Percentiles rank a stretch among this genome's conserved stretches.
Conservation (phyloP, 2,888 invertebrate genomes). For the Atherix ibis region DNA sequence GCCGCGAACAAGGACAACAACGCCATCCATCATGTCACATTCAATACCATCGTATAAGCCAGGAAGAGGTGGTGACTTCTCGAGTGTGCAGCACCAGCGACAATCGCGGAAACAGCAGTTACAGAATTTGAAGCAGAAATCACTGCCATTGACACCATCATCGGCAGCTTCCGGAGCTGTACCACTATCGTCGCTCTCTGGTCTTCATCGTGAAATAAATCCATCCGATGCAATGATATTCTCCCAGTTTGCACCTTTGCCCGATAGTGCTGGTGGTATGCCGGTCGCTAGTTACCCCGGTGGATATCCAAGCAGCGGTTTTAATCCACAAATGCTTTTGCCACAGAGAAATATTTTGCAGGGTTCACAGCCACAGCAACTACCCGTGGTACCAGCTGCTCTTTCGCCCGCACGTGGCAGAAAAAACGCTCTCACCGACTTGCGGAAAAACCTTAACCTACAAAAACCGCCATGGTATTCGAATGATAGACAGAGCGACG, state of each 20-base stretch:
- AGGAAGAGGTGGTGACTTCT: not conserved
- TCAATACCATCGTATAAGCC: not conserved
- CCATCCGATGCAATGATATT: too few species aligned
- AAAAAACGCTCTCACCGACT: slow-evolving; percentile 7
- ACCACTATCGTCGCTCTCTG: too few species aligned
- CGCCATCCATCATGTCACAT: too few species aligned
- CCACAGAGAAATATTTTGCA: too few species aligned
- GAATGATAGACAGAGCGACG: slow-evolving; percentile 9
- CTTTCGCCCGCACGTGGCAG: slow-evolving; percentile 7
- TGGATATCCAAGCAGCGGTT: too few species aligned
- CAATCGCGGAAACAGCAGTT: not conserved
- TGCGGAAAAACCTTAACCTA: slow-evolving; percentile 6
- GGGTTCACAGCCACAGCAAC: too few species aligned
- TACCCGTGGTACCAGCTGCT: too few species aligned
- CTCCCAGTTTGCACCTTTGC: too few species aligned
- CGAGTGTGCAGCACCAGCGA: not conserved
- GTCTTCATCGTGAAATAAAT: not conserved
- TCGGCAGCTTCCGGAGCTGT: not conserved
- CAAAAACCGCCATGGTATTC: slow-evolving; percentile 5
- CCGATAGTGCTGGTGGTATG: too few species aligned
- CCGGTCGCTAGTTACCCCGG: too few species aligned
- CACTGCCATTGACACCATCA: not conserved
- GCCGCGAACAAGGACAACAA: too few species aligned
- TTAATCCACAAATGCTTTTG: too few species aligned
- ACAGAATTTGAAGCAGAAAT: not conserved